phyloP scores from a whole-genome alignment of 2,888 invertebrate species.

The Drosophila villosipedis region DNA sequence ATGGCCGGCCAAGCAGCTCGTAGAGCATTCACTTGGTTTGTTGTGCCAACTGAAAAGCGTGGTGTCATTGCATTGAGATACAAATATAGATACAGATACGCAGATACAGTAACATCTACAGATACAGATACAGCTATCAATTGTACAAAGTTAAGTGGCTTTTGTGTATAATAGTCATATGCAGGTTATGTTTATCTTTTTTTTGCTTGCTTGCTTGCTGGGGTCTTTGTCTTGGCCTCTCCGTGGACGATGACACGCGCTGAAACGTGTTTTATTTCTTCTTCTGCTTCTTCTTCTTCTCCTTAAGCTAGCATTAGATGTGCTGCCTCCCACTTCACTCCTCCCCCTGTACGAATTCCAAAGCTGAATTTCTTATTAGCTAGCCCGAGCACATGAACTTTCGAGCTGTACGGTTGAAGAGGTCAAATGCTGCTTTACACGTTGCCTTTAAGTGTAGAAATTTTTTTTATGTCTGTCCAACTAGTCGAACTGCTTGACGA shows the following conservation, averaged over 20 bases:
- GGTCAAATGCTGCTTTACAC: constrained; percentile 70
- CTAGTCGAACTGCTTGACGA: constrained; percentile 39
- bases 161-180: constrained; percentile 66
- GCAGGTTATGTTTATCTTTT: constrained; percentile 17
- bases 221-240: constrained; percentile 75
- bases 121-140: constrained; percentile 57
- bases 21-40: constrained; percentile 66
- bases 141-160: constrained; percentile 69
- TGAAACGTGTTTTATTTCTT: constrained; percentile 67
- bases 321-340: constrained; percentile 16
- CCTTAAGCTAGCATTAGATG: constrained; percentile 48
- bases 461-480: constrained; percentile 56
- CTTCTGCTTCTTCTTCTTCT: constrained; percentile 14
- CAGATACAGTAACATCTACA: constrained; percentile 36
- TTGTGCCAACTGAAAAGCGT: constrained; percentile 54
- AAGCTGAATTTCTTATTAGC: constrained; percentile 67
- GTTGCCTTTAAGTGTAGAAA: constrained; percentile 48
- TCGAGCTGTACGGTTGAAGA: constrained; percentile 68
- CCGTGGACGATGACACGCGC: constrained; percentile 74
- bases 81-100: constrained; percentile 35
- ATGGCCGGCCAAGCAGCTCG: constrained; percentile 74
- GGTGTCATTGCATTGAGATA: constrained; percentile 70
- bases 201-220: constrained; percentile 24
- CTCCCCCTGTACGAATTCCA: constrained; percentile 44
- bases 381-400: constrained; percentile 73